A percentile compares a stretch with the other conserved stretches of the same genome.
Conservation (phyloP, 2,888 invertebrate genomes). For the Callosobruchus maculatus region DNA sequence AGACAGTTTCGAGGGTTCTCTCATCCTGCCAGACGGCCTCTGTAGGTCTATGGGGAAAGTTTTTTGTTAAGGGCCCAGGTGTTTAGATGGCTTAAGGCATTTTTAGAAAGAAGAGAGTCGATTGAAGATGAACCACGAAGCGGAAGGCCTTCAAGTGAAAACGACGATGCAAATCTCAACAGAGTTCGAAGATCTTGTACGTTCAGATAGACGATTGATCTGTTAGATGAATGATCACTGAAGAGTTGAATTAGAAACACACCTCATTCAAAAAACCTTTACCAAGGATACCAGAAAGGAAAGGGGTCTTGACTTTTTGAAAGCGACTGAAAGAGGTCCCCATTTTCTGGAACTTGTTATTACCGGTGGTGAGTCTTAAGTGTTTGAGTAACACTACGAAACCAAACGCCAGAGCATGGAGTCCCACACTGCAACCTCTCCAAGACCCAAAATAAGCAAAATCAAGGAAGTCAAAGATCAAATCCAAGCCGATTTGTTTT, state of each 20-base stretch:
- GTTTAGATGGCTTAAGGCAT: slow-evolving; percentile 1
- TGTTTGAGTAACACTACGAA: neutral
- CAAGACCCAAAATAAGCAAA: slow-evolving; percentile 1
- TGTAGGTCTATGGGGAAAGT: neutral
- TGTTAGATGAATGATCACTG: neutral
- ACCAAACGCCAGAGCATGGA: too few species aligned
- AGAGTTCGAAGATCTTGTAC: neutral
- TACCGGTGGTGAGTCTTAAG: neutral
- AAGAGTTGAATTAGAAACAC: neutral
- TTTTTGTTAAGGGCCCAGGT: neutral
- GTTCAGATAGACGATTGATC: slow-evolving; percentile 1
- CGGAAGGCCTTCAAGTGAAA: too few species aligned
- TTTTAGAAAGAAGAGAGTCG: too few species aligned
- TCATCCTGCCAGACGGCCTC: too few species aligned
- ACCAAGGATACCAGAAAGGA: neutral
- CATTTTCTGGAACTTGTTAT: slow-evolving; percentile 3
- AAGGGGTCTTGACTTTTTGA: neutral
- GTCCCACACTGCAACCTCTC: slow-evolving; percentile 2
- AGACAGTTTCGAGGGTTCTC: too few species aligned
- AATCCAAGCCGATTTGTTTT: neutral
- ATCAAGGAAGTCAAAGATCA: neutral
- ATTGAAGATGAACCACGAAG: too few species aligned
- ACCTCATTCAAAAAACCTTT: neutral
- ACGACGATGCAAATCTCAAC: slow-evolving; percentile 1
- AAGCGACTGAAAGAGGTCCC: neutral